Percentiles rank a stretch among this genome's conserved stretches.
phyloP scores from a whole-genome alignment of 1,140 invertebrate genomes.

The Drosophila arawakana region DNA sequence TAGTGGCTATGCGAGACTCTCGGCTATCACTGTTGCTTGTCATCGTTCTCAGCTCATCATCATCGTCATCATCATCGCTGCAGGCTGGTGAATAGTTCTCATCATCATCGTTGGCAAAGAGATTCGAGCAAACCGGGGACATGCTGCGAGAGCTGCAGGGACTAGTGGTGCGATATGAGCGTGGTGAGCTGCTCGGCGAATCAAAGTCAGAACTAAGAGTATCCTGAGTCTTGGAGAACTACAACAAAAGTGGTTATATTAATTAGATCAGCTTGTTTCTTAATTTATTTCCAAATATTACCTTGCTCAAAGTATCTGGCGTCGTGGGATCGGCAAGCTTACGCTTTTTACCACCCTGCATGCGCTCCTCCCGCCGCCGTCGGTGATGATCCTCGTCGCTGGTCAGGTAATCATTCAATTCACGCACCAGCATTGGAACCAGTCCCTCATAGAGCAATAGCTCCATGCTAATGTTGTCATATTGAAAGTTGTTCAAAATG shows the following conservation, averaged over 20 bases:
- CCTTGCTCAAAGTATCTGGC: constrained; percentile 70
- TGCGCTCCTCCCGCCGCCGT: constrained; percentile 71
- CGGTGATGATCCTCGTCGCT: constrained; percentile 79
- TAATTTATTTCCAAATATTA: constrained; percentile 5
- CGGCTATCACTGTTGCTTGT: constrained; percentile 51
- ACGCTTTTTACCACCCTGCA: constrained; percentile 70
- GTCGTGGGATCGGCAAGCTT: constrained; percentile 64
- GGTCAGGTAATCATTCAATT: constrained; percentile 73
- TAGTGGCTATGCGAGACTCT: constrained; percentile 52
- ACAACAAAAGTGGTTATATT: neutral
- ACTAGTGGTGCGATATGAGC: constrained; percentile 73
- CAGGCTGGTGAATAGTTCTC: constrained; percentile 84
- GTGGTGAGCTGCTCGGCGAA: constrained; percentile 77
- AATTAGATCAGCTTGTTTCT: neutral
- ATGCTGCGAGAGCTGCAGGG: constrained; percentile 82
- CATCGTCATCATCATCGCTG: constrained; percentile 79
- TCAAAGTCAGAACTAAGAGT: constrained; percentile 62
- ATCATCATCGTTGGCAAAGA: constrained; percentile 68
- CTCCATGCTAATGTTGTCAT: constrained; percentile 83
- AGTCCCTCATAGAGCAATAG: constrained; percentile 75
- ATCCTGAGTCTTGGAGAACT: constrained; percentile 74
- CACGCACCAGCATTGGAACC: constrained; percentile 70
- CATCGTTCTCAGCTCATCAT: constrained; percentile 55
- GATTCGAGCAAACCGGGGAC: constrained; percentile 69
- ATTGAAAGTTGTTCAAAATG: constrained; percentile 80